Evolutionary conservation across 1,140 invertebrate species (phyloP).

Genomic region (Atta colombica): DNA sequence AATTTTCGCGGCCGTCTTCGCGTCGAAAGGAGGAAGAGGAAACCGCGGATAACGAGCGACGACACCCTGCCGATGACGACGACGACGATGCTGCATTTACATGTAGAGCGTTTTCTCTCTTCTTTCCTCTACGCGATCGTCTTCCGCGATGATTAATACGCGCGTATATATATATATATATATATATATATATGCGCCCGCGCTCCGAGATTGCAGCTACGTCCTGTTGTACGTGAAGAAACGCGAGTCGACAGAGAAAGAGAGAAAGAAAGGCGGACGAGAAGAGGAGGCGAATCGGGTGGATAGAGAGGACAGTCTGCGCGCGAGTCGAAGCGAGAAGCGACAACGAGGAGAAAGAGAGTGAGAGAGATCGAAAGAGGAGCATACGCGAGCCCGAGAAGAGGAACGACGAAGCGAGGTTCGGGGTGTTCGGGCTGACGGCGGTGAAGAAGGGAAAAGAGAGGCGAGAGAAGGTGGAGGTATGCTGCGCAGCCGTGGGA

Average conservation of each 20-base stretch:
- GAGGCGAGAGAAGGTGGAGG: conserved; percentile 77
- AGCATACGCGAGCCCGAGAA: conserved; percentile 52
- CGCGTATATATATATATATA: not conserved
- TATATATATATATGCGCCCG: conserved; percentile 20
- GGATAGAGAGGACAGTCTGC: conserved; percentile 45
- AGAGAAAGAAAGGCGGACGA: conserved; percentile 48
- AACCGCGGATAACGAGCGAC: conserved; percentile 68
- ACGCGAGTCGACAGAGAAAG: conserved; percentile 57
- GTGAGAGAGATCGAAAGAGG: conserved; percentile 60
- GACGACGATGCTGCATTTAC: conserved; percentile 38
- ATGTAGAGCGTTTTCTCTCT: conserved; percentile 33
- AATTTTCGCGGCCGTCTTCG: conserved; percentile 66
- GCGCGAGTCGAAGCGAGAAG: conserved; percentile 16
- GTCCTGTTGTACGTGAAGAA: conserved; percentile 67
- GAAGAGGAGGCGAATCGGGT: conserved; percentile 22
- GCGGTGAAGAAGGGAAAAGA: conserved; percentile 65
- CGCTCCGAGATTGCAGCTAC: conserved; percentile 61
- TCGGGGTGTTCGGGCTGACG: not conserved
- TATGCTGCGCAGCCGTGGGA: conserved; percentile 81
- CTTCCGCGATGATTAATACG: conserved; percentile 79
- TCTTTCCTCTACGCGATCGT: conserved; percentile 49
- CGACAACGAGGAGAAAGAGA: conserved; percentile 18
- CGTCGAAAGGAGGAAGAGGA: conserved; percentile 69
- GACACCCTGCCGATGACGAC: not conserved
- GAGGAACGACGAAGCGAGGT: conserved; percentile 39